These are phyloP conservation scores for Centropus bengalensis DNA, from an alignment of 2,113 vertebrate genomes.

Conservation along the genomic window DNA sequence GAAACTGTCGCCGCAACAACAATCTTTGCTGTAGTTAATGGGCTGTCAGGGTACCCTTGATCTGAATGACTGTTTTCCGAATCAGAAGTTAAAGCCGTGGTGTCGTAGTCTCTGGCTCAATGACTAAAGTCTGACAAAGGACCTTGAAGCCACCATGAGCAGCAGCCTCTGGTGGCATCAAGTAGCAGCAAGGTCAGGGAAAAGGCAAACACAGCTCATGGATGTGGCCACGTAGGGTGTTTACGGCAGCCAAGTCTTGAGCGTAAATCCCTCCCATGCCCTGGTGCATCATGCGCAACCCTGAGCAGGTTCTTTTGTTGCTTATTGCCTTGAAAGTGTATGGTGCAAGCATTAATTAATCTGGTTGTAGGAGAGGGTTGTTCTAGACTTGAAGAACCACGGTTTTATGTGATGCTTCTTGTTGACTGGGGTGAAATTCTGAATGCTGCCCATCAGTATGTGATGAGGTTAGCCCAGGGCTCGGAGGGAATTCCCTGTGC, in stretches of 20 bases:
- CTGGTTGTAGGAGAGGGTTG: background rate
- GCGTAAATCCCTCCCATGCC: background rate
- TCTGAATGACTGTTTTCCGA: conserved; percentile 55
- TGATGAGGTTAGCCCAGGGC: background rate
- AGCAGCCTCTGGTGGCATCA: background rate
- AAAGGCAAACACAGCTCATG: background rate
- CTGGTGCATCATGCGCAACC: fast-evolving
- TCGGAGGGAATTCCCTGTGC: background rate
- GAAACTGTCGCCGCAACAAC: conserved; percentile 55
- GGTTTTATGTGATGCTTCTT: fast-evolving
- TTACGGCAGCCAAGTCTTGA: background rate
- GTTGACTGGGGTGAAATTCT: background rate
- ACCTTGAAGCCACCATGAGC: conserved; percentile 5
- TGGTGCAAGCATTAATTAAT: background rate
- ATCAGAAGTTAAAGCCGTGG: conserved; percentile 46
- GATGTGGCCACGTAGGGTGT: fast-evolving
- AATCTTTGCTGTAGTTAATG: conserved; percentile 74
- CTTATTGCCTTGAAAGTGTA: background rate
- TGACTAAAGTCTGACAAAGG: conserved; percentile 45
- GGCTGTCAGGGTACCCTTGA: conserved; percentile 66
- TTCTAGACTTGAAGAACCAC: background rate
- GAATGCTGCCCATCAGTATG: background rate
- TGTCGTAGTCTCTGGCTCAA: conserved; percentile 33
- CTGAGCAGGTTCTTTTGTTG: background rate
- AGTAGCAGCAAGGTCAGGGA: conserved; percentile 41